Evolutionary conservation across 2,113 vertebrate genomes (phyloP).

Genomic region (Axis porcinus): DNA sequence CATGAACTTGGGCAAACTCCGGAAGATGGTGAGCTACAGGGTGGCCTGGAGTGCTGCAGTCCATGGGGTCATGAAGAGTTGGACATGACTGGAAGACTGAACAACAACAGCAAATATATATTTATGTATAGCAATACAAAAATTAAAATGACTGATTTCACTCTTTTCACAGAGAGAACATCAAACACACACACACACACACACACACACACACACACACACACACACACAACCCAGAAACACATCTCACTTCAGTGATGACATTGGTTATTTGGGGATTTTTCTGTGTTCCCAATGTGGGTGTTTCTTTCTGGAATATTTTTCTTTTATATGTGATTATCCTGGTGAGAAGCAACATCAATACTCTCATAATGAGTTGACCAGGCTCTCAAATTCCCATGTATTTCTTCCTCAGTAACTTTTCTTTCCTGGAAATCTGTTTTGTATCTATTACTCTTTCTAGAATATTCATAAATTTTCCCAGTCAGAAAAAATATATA

Average conservation of each 20-base stretch:
- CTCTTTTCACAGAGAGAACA: fast-evolving
- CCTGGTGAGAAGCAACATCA: neutral
- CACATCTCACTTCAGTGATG: neutral
- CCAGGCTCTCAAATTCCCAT: slow-evolving; percentile 5
- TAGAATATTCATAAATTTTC: neutral
- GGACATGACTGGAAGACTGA: neutral
- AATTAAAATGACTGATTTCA: neutral
- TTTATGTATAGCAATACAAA: neutral
- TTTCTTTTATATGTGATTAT: neutral
- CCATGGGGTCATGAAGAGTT: neutral
- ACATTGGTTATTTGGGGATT: fast-evolving
- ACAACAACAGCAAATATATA: neutral
- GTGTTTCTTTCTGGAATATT: neutral
- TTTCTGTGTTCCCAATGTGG: neutral
- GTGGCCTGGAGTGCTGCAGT: neutral
- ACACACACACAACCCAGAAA: neutral
- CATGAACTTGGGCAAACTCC: neutral
- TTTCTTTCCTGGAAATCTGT: slow-evolving; percentile 53
- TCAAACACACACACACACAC: neutral
- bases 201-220: neutral
- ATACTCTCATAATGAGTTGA: fast-evolving
- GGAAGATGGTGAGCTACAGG: neutral
- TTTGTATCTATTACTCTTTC: neutral
- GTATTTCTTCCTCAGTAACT: slow-evolving; percentile 48
- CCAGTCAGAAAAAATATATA: neutral